Evolutionary conservation across 1,140 invertebrate species (phyloP), one percentile per base, ranked within the genome.

Genomic region (Monomorium pharaonis): DNA sequence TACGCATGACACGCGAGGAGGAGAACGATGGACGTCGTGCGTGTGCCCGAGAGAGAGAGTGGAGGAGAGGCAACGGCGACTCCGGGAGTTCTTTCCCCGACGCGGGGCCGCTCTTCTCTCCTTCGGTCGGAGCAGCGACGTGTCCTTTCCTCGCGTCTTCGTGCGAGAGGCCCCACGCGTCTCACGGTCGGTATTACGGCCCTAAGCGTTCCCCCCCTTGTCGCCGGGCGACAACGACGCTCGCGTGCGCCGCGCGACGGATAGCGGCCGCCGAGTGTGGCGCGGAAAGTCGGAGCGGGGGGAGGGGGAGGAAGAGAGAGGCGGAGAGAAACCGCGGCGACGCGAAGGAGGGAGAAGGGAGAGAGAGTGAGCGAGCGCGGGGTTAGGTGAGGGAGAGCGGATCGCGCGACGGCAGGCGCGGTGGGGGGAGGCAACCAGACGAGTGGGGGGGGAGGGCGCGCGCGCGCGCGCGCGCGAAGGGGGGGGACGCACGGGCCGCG

Each of bases 401-500:
- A 56, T 60, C 60, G 42, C 12, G 49, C 58, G 7, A 10, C n/a
- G 24, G 33, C n/a, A 49, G 49, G 70, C n/a, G n/a, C n/a, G n/a
- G n/a, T n/a, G n/a, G n/a, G 37, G 54, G 60, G 75, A 63, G 67
- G 49, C 70, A 63, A 44, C 51, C 33, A 30, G 54, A 56, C 56
- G 67, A 49, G n/a, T 30, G 81, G 24, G 49, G 56, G 51, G 30
- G 54, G 30, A 65, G 76, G 47, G 84, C n/a, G 44, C 51, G 74
- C 33, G 70, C 63, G 63, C 14, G 80, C 54, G 80, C 69, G 81
- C 33, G 33, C 33, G 33, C 33, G 16, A 76, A 60, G 24, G 65
- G 42, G 86, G 65, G 47, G 69, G 74, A 86, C 65, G 85, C 24
- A 86, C 81, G 84, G 75, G 78, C 72, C 90, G 89, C 88, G 88